phyloP scores from a whole-genome alignment of 2,888 invertebrate species.

The Ormyrus labotus region DNA sequence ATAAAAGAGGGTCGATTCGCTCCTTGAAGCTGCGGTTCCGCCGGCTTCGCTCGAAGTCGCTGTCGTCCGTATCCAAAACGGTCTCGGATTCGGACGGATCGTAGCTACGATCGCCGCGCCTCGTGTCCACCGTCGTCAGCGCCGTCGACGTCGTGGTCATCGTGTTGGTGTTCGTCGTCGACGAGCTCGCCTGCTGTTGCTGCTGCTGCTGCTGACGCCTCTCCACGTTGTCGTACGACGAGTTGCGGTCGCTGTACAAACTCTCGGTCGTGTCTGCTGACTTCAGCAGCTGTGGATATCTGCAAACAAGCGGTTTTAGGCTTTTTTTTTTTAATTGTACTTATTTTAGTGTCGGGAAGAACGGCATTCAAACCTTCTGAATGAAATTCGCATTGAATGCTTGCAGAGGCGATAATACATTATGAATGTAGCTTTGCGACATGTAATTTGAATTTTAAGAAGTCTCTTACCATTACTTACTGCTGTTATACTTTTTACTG shows the following conservation, averaged over 20 bases:
- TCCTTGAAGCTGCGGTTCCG: conserved; percentile 86
- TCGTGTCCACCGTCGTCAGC: conserved; percentile 64
- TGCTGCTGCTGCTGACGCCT: conserved; percentile 60
- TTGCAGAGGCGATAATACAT: no score
- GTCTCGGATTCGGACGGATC: conserved; percentile 73
- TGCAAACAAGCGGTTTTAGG: conserved; percentile 63
- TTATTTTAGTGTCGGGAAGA: no score
- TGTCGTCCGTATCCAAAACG: conserved; percentile 77
- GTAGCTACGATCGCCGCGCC: conserved; percentile 65
- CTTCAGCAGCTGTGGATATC: conserved; percentile 85
- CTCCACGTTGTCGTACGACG: conserved; percentile 90
- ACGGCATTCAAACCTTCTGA: no score
- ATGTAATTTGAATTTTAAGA: no score
- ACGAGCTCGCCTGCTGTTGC: background rate
- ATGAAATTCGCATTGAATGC: no score
- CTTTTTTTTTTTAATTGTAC: no score
- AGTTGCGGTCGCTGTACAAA: conserved; percentile 75
- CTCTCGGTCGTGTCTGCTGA: conserved; percentile 74
- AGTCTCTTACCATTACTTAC: no score
- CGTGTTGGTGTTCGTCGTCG: conserved; percentile 19
- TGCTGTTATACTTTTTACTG: no score
- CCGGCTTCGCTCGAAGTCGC: conserved; percentile 72
- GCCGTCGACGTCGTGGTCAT: conserved; percentile 22
- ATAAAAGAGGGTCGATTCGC: conserved; percentile 84
- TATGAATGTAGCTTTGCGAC: no score